Percentiles rank a stretch among this genome's conserved stretches.
These are phyloP conservation scores for Nysson spinosus DNA, from an alignment of 2,888 invertebrate species.

Conservation along the genomic window DNA sequence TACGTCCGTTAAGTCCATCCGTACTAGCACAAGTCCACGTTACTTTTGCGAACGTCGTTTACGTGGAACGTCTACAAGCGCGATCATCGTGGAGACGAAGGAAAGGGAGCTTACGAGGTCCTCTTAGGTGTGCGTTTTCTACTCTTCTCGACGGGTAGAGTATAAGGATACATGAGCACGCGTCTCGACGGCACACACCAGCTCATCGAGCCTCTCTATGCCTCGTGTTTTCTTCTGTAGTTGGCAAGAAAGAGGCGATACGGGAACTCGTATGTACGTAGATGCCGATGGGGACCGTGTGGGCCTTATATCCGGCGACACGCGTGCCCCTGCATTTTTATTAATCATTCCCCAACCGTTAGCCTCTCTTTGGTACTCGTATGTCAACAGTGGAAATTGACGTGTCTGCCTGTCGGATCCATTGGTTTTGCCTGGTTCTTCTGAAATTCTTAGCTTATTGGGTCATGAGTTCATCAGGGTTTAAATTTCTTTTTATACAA, in stretches of 20 bases:
- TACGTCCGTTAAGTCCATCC: conserved; percentile 46
- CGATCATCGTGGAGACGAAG: no score
- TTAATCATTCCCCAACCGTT: conserved; percentile 73
- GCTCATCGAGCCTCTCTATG: conserved; percentile 12
- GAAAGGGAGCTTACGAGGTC: no score
- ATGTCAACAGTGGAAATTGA: conserved; percentile 50
- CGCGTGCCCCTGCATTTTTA: conserved; percentile 76
- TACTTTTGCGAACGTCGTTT: conserved; percentile 41
- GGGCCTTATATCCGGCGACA: conserved; percentile 75
- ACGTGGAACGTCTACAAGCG: conserved; percentile 43
- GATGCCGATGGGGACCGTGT: conserved; percentile 55
- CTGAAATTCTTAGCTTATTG: no score
- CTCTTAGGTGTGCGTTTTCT: not conserved
- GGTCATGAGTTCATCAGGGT: no score
- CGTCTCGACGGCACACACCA: conserved; percentile 30
- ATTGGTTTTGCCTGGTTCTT: not conserved
- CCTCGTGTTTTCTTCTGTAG: conserved; percentile 26
- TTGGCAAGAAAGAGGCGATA: conserved; percentile 43
- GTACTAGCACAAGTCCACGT: conserved; percentile 31
- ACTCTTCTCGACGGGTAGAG: not conserved
- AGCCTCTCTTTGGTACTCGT: conserved; percentile 56
- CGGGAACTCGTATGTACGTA: conserved; percentile 24
- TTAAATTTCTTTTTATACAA: no score
- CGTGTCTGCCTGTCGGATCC: conserved; percentile 11
- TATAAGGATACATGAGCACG: conserved; percentile 36